phyloP scores from a whole-genome alignment of 2,888 invertebrate genomes.

The Serripes groenlandicus region DNA sequence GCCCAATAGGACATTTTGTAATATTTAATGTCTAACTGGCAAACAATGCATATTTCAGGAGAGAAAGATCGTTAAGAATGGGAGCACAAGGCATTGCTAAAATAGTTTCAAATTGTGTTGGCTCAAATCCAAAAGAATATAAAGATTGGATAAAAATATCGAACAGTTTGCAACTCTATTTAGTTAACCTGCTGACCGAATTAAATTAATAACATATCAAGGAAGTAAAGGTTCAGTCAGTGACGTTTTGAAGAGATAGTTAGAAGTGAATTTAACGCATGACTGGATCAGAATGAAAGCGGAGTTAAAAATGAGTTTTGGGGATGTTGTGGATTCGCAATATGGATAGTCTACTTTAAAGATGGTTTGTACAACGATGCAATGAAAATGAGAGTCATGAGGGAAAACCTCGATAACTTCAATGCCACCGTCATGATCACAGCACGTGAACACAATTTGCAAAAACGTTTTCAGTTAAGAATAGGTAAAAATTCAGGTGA shows the following conservation, averaged over 20 bases:
- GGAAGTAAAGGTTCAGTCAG: background rate
- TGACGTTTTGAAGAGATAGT: background rate
- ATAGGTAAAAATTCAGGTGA: background rate
- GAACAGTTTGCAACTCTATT: background rate
- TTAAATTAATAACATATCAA: background rate
- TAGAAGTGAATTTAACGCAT: background rate
- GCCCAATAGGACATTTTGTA: no score
- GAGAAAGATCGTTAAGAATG: background rate
- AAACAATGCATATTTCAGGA: no score
- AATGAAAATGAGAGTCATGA: background rate
- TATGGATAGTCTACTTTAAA: background rate
- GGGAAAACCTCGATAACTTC: background rate
- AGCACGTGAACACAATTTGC: background rate
- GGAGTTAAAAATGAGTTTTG: background rate
- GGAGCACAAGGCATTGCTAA: background rate
- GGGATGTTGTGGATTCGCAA: background rate
- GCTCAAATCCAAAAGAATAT: background rate
- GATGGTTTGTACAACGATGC: background rate
- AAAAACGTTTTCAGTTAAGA: background rate
- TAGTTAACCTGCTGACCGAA: background rate
- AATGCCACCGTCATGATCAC: background rate
- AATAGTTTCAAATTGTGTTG: background rate
- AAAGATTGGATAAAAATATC: background rate
- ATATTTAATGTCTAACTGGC: no score
- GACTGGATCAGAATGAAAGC: background rate